Base-by-base conservation (phyloP, 1,140 invertebrate genomes). In the Drosophila kanapiae region DNA sequence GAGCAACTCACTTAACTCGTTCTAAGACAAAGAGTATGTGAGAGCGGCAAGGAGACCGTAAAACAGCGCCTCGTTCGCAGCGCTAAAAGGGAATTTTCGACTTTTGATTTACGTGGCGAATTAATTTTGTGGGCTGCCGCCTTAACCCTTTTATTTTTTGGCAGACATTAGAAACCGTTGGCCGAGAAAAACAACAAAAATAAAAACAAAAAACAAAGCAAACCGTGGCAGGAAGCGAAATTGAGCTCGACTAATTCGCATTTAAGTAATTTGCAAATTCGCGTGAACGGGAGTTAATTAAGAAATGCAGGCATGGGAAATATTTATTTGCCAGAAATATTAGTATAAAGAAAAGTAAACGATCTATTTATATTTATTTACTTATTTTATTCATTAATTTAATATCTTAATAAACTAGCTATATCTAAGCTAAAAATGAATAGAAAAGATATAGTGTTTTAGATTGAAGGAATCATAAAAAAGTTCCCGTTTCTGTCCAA, bases 41-140 rank as follows among this genome's bases (percentile, higher is more conserved):
- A 3, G 2, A 18, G 18, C 18, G 7, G 13, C 33, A 23, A 33
- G 13, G n/a, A 27, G 70, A 54, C 57, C 80, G 13, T 68, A 78
- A 78, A 68, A 82, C 75, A 16, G 37, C 57, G 47, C 18, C 49
- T 38, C 79, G 48, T 61, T 77, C 48, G 58, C 40, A 62, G 56
- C 43, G 16, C 45, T 62, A 75, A 79, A 82, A 65, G 76, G 57
- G 54, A 80, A 84, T 80, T 82, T 80, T 60, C n/a, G 33, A 43
- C 63, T 62, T 88, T 80, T 87, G 80, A 87, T 87, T 87, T 87
- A 87, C 80, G 83, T 88, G 53, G 84, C 84, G 83, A 83, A 83
- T 87, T 87, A 87, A 87, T 88, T 88, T 87, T 71, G 68, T 75
- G 83, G 84, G 61, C 64, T 58, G 63, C 49, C 13, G 14, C 49